A percentile compares a stretch with the other conserved stretches of the same genome.
These are phyloP conservation scores for Channa striata DNA, from an alignment of 2,797 vertebrate genomes.

Conservation along the genomic window DNA sequence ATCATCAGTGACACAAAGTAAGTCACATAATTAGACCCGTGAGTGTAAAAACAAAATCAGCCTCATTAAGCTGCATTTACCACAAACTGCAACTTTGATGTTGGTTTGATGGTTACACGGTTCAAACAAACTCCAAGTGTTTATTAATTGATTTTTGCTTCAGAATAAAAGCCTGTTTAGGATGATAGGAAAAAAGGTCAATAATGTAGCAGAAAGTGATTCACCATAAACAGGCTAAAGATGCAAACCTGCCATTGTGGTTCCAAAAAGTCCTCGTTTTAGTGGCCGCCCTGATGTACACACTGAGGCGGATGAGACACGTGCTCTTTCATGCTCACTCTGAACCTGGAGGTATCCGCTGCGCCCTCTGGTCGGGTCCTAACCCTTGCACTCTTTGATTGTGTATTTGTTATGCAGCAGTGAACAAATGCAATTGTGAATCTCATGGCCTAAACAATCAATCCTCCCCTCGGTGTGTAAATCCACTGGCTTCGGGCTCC, in stretches of 20 bases:
- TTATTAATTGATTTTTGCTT: constrained; percentile 6
- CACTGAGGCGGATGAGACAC: constrained; percentile 34
- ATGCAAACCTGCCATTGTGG: background rate
- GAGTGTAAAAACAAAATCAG: background rate
- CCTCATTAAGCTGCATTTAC: background rate
- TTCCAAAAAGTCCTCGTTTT: constrained; percentile 5
- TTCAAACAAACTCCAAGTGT: background rate
- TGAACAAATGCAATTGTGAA: constrained; percentile 83
- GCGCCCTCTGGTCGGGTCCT: constrained; percentile 60
- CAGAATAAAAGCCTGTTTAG: background rate
- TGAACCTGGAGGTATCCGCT: constrained; percentile 32
- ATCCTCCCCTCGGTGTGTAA: constrained; percentile 76
- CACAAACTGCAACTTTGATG: background rate
- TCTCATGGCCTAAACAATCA: constrained; percentile 84
- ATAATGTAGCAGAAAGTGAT: background rate
- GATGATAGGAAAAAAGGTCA: background rate
- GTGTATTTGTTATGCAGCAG: constrained; percentile 81
- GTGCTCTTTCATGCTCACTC: constrained; percentile 29
- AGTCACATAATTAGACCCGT: background rate
- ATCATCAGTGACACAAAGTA: background rate
- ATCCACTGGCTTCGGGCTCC: constrained; percentile 83
- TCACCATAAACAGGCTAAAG: background rate
- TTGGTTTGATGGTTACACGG: background rate
- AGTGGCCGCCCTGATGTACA: constrained; percentile 17
- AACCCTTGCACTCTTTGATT: constrained; percentile 79